Evolutionary conservation across 2,797 vertebrate genomes (phyloP), one percentile per base, ranked within the genome.

Genomic region (Ficedula albicollis): DNA sequence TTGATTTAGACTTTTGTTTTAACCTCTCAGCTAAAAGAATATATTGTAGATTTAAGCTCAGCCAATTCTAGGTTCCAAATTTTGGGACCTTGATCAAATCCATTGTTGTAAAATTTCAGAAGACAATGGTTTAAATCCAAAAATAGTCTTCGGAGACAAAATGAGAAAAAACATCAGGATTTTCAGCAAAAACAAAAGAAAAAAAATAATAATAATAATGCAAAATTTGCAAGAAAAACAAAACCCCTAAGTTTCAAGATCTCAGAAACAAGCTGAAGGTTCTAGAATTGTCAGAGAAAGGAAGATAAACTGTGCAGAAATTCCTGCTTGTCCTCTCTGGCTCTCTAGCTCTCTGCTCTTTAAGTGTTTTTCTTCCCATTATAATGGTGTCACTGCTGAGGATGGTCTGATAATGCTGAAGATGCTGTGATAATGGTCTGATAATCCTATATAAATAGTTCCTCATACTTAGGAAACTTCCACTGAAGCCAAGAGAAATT

Each of bases 1-100:
- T 66, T 58, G 36, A 72, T 59, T 80, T 74, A 62, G 48, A 36
- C 52, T 85, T 89, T 84, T 86, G 44, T 91, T 89, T 94, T 94
- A 69, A 26, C 13, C 8, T 88, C 68, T 93, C 58, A 49, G 34
- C 13, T 64, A 76, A n/a, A 95, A 93, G 93, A 95, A 86, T 63
- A 44, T 29, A 52, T 89, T 87, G 66, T 88, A 91, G 41, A 67
- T 81, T 93, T 89, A 77, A 87, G 23, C 16, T 72, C 29, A 67
- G 41, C 10, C 80, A 76, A 46, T 41, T 76, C 43, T 68, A 39
- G 6, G 38, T 62, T 90, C 22, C 39, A 74, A 67, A 80, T 83
- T 63, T 83, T 89, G 64, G 56, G 58, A 74, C 60, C 41, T 72
- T 77, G 58, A 78, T 77, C 49, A 91, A 91, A 52, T 15, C 43